phyloP scores from a whole-genome alignment of 2,113 vertebrate genomes.

The Larimichthys polyactis region DNA sequence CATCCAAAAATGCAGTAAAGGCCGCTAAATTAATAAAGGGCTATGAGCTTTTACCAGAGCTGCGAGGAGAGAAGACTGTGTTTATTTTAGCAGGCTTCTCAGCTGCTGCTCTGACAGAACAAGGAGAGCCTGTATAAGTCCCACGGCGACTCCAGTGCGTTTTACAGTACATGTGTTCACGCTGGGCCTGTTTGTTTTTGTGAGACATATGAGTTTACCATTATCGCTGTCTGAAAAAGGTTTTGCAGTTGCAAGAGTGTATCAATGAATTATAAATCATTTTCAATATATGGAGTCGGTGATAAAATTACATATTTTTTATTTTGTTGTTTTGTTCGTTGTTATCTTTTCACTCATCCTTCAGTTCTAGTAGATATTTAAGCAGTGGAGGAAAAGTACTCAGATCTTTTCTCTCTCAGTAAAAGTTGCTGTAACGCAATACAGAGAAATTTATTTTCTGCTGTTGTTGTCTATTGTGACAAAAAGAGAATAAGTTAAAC shows the following conservation, averaged over 20 bases:
- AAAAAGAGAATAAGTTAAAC: not conserved
- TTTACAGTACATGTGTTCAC: slow-evolving; percentile 66
- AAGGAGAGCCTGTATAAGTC: slow-evolving; percentile 37
- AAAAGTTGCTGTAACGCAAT: not conserved
- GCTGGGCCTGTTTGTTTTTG: slow-evolving; percentile 62
- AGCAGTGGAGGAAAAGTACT: not conserved
- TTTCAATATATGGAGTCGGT: slow-evolving; percentile 22
- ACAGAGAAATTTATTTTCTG: not conserved
- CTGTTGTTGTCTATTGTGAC: not conserved
- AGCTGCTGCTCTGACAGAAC: slow-evolving; percentile 55
- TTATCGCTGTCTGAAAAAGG: slow-evolving; percentile 44
- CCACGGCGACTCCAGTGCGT: slow-evolving; percentile 34
- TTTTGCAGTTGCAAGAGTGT: slow-evolving; percentile 22
- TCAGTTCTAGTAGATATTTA: not conserved
- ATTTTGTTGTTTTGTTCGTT: slow-evolving; percentile 6
- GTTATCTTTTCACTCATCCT: slow-evolving; percentile 11
- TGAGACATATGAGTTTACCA: slow-evolving; percentile 47
- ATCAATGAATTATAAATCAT: slow-evolving; percentile 50
- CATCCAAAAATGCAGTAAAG: slow-evolving; percentile 63
- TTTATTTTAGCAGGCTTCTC: slow-evolving; percentile 62
- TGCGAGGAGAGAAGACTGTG: slow-evolving; percentile 63
- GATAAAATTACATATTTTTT: slow-evolving; percentile 39
- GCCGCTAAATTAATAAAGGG: slow-evolving; percentile 73
- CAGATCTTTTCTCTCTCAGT: not conserved
- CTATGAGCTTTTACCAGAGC: slow-evolving; percentile 68